A percentile compares a stretch with the other conserved stretches of the same genome.
Conservation (phyloP, 2,113 vertebrate genomes). For the Anolis sagrei region DNA sequence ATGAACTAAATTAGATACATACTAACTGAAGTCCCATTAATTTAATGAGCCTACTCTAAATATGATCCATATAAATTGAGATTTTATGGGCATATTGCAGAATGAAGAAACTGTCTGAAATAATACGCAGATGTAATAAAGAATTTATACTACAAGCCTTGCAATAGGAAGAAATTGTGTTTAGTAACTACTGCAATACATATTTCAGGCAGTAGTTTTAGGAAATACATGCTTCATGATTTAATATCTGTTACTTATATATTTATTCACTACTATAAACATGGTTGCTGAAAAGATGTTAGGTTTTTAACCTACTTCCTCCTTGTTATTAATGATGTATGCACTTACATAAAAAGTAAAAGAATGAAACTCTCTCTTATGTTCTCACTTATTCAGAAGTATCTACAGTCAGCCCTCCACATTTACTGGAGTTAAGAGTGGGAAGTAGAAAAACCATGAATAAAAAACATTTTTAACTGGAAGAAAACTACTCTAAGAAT, state of each 20-base stretch:
- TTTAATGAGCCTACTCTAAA: background rate
- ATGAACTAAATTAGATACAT: too few relatives aligned
- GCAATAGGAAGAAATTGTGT: background rate
- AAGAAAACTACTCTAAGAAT: too few relatives aligned
- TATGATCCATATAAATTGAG: background rate
- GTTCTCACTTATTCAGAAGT: too few relatives aligned
- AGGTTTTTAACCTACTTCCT: background rate
- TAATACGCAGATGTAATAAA: background rate
- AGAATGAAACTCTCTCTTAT: too few relatives aligned
- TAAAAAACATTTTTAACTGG: too few relatives aligned
- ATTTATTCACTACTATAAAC: background rate
- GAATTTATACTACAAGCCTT: background rate
- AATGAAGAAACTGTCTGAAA: background rate
- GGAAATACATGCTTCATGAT: background rate
- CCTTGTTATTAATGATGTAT: background rate
- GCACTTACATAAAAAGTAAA: background rate
- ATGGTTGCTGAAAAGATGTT: background rate
- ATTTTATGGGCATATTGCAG: background rate
- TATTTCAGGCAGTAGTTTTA: background rate
- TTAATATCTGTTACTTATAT: background rate
- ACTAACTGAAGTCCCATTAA: background rate
- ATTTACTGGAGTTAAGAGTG: too few relatives aligned
- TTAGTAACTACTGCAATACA: background rate
- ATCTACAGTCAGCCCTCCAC: too few relatives aligned
- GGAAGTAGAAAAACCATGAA: too few relatives aligned